phyloP scores from a whole-genome alignment of 2,888 invertebrate genomes.

The Ennomos erosarius region DNA sequence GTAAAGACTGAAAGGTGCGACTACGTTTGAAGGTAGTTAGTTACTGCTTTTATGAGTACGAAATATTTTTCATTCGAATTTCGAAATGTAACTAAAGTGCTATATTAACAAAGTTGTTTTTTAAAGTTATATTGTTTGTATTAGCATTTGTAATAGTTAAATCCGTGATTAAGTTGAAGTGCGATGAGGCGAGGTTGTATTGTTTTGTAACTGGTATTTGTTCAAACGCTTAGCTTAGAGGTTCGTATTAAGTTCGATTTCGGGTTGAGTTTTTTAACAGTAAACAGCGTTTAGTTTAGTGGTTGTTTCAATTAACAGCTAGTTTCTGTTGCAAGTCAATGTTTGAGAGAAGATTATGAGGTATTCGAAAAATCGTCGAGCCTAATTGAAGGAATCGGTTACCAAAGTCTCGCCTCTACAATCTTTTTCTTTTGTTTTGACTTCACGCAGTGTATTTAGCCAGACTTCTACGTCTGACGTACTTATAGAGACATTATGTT shows the following conservation, averaged over 20 bases:
- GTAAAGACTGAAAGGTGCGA: conserved; percentile 1
- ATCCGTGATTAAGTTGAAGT: conserved; percentile 59
- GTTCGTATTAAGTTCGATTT: conserved; percentile 44
- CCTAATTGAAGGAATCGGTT: too few species aligned
- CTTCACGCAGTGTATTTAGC: too few species aligned
- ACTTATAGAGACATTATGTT: too few species aligned
- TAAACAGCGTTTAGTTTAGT: conserved; percentile 22
- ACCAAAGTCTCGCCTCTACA: too few species aligned
- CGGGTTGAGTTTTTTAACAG: conserved; percentile 30
- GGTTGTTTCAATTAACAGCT: conserved; percentile 22
- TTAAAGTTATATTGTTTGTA: conserved; percentile 35
- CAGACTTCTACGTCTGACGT: too few species aligned
- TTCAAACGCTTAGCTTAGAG: conserved; percentile 45
- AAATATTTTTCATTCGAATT: conserved; percentile 44
- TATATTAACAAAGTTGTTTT: conserved; percentile 36
- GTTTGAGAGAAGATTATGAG: conserved; percentile 20
- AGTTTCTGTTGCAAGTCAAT: conserved; percentile 13
- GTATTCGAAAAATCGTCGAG: conserved; percentile 1
- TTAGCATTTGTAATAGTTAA: conserved; percentile 54
- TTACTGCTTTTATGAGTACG: conserved; percentile 31
- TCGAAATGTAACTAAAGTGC: conserved; percentile 31
- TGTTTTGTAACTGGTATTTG: conserved; percentile 48
- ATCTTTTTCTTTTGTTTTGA: too few species aligned
- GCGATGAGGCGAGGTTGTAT: conserved; percentile 48
- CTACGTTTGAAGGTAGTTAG: conserved; percentile 11